Conservation (phyloP, 2,888 invertebrate genomes). For the Cheilosia soror region DNA sequence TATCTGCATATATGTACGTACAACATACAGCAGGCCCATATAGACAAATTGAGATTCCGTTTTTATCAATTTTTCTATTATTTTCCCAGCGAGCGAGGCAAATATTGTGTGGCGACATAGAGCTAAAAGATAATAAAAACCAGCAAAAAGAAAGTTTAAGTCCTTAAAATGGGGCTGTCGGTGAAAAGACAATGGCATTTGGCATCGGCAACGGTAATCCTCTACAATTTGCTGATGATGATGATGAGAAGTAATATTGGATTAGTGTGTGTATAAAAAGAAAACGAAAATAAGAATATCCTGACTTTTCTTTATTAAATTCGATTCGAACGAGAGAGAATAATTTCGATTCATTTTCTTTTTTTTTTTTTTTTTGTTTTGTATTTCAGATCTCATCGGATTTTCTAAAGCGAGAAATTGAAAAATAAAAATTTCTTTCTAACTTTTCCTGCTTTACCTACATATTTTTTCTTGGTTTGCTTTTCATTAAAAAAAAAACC, state of each 20-base stretch:
- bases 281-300: constrained; percentile 55
- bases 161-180: constrained; percentile 4
- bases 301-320: constrained; percentile 58
- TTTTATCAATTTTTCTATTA: constrained; percentile 52
- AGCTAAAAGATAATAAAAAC: constrained; percentile 2
- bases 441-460: constrained; percentile 36
- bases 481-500: constrained; percentile 15
- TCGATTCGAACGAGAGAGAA: constrained; percentile 45
- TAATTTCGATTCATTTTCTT: constrained; percentile 31
- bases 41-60: constrained; percentile 29
- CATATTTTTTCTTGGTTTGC: neutral
- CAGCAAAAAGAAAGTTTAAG: constrained; percentile 24
- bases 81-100: constrained; percentile 6
- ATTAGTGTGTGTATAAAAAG: constrained; percentile 53
- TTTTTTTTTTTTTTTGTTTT: too few relatives aligned
- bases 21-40: neutral
- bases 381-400: constrained; percentile 6
- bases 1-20: constrained; percentile 3
- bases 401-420: constrained; percentile 42
- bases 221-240: constrained; percentile 68
- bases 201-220: constrained; percentile 48
- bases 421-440: constrained; percentile 30
- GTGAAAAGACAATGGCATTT: constrained; percentile 42
- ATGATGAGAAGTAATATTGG: constrained; percentile 70
- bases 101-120: neutral